Evolutionary conservation across 2,888 invertebrate species (phyloP), one percentile per base, ranked within the genome.

Genomic region (Ophion ellenae): DNA sequence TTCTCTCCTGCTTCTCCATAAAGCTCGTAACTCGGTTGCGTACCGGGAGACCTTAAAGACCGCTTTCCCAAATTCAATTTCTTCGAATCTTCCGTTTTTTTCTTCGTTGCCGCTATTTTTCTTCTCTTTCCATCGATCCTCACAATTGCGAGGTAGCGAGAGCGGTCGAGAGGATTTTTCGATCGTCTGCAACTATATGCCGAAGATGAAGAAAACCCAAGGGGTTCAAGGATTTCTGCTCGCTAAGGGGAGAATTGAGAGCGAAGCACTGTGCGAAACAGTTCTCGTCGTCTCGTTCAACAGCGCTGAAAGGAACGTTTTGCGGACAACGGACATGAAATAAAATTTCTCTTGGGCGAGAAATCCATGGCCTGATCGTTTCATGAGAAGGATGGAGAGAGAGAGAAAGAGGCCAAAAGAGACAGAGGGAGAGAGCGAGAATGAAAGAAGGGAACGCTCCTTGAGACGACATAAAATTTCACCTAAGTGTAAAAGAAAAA

Each of bases 281-380:
- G 75, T 69, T 75, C 81, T 75, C 81, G 32, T 81, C 59, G 73
- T 81, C 66, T 74, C 74, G 81, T 81, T 81, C 75, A 76, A 63
- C 61, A 86, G 74, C 83, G 81, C 84, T 86, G 86, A 86, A 86
- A 86, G 78, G 83, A 86, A 86, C 84, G 86, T 86, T 86, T 86
- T 86, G 86, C 84, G 84, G 86, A 86, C 86, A 86, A 84, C 83
- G 86, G 81, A 84, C 83, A 75, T 81, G 84, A 86, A 86, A 86
- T 86, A 86, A 86, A 86, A 84, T 75, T 84, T 83, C 67, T 80
- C 66, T 53, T 40, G 61, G 75, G 71, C 61, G 76, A 73, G n/a
- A 76, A 76, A 40, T 81, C 47, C 61, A 69, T 40, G 70, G 75
- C 24, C 59, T 53, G 36, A 70, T 69, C 66, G 28, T 53, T 40